Evolutionary conservation across 1,140 invertebrate species (phyloP), one percentile per base, ranked within the genome.

Genomic region (Platyscapa corneri): DNA sequence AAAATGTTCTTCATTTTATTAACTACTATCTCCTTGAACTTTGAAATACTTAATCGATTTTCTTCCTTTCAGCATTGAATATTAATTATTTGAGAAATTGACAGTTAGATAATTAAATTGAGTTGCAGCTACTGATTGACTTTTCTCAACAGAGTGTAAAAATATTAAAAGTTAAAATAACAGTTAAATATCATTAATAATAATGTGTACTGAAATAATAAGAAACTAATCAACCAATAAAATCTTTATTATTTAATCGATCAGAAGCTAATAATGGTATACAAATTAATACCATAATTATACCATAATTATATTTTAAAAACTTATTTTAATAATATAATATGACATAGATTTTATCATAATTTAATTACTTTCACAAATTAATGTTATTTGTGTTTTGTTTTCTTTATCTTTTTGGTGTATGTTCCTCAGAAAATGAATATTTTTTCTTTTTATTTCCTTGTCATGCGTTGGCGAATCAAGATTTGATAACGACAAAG

Each of bases 401-500:
- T 8, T 1, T n/a, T 74, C 42, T 42, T 37, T 42, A 3, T 0
- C 3, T 1, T 74, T 74, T 72, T 42, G 2, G 8, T 74, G 12
- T 14, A n/a, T 20, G 70, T 42, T 32, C 67, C 5, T 46, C 12
- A 46, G 37, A 3, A 23, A 74, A 7, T 34, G 6, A 37, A n/a
- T 27, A 70, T 70, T 70, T 70, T 70, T 70, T 53, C 1, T 53
- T 76, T n/a, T 49, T 53, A 53, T 76, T 53, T 76, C 12, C 75
- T 76, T 53, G 12, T 53, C n/a, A 53, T 23, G 46, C n/a, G 14
- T 76, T 76, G 0, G 46, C 23, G 46, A 53, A 34, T 23, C 30
- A 76, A 76, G 74, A 76, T 76, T 76, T 46, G 75, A 79, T 64
- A 79, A 79, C 39, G 7, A 56, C 76, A 34, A 79, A 60, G 76